These are phyloP conservation scores for Papilio xuthus DNA, from an alignment of 1,140 invertebrate genomes.

Conservation along the genomic window DNA sequence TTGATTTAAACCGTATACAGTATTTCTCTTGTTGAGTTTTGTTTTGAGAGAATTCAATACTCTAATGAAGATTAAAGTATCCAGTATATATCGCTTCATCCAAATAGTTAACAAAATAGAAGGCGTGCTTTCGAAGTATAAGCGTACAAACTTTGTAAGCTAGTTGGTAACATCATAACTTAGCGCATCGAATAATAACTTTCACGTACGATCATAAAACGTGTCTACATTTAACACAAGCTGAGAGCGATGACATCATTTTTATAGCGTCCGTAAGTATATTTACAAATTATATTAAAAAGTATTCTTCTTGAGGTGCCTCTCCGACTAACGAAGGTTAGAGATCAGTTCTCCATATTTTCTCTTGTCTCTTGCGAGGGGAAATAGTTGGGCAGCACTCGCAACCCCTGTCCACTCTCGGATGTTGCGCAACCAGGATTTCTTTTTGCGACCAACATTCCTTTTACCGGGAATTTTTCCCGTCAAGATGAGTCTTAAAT, in stretches of 20 bases:
- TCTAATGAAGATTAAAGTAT: background rate
- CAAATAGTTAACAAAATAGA: background rate
- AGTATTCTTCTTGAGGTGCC: too few relatives aligned
- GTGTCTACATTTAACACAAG: conserved; percentile 12
- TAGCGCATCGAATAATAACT: conserved; percentile 22
- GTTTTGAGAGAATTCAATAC: background rate
- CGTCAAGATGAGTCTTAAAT: too few relatives aligned
- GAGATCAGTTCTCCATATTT: too few relatives aligned
- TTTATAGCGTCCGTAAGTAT: conserved; percentile 39
- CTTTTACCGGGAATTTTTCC: too few relatives aligned
- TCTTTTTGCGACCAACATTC: too few relatives aligned
- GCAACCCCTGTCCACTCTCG: too few relatives aligned
- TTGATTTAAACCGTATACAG: background rate
- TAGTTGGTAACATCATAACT: conserved; percentile 26
- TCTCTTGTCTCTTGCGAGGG: too few relatives aligned
- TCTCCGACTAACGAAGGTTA: too few relatives aligned
- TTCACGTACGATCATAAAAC: conserved; percentile 32
- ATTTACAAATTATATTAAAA: conserved; percentile 22
- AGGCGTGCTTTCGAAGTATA: conserved; percentile 14
- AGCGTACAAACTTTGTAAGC: conserved; percentile 5
- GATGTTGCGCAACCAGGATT: too few relatives aligned
- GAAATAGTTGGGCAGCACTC: too few relatives aligned
- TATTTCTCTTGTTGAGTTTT: too few relatives aligned
- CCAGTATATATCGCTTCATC: background rate
- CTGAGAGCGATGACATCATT: background rate